Conservation (phyloP, 2,888 invertebrate genomes). For the Lycia hirtaria region DNA sequence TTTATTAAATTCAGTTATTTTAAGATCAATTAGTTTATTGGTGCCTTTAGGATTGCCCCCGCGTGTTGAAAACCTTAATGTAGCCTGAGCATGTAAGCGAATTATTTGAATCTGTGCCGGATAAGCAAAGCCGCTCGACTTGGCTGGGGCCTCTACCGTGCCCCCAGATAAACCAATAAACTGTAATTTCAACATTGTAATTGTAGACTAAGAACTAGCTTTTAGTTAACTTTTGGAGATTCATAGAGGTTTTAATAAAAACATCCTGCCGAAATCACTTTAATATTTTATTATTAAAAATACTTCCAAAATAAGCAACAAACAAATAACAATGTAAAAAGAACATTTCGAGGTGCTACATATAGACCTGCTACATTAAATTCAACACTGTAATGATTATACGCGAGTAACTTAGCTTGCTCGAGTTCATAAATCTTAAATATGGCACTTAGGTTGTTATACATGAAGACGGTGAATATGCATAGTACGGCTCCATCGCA, state of each 20-base stretch:
- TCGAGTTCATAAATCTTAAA: conserved; percentile 47
- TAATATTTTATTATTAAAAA: conserved; percentile 78
- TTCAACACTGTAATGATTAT: conserved; percentile 67
- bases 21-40: no score
- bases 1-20: no score
- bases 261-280: conserved; percentile 71
- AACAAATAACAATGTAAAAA: conserved; percentile 84
- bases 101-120: conserved; percentile 15
- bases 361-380: conserved; percentile 65
- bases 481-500: conserved; percentile 7
- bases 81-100: conserved; percentile 2
- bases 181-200: conserved; percentile 30
- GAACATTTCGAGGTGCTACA: conserved; percentile 68
- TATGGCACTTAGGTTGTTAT: conserved; percentile 62
- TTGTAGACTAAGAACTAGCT: conserved; percentile 50
- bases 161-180: background rate
- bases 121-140: no score
- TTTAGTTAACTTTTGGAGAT: conserved; percentile 58
- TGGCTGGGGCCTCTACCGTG: no score
- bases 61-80: background rate
- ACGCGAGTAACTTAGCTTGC: conserved; percentile 31
- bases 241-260: conserved; percentile 76
- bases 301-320: conserved; percentile 85
- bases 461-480: conserved; percentile 29
- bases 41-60: no score